These are phyloP conservation scores for Drosophila paucipuncta DNA, from an alignment of 2,888 invertebrate species.

Conservation along the genomic window DNA sequence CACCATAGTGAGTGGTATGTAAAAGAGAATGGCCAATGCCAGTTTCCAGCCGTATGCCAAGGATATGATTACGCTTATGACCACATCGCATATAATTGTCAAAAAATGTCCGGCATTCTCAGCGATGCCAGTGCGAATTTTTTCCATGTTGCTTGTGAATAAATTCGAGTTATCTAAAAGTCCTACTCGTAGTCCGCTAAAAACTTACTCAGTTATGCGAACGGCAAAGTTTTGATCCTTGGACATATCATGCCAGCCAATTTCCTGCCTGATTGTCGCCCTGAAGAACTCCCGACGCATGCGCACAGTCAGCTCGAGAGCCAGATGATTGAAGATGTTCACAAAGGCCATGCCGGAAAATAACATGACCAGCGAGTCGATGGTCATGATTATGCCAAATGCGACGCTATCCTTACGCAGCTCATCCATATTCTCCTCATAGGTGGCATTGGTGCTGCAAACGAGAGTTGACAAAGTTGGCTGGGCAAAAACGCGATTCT, in stretches of 20 bases:
- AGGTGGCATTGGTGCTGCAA: conserved; percentile 86
- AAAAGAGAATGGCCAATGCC: conserved; percentile 91
- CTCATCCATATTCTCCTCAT: conserved; percentile 87
- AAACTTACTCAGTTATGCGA: conserved; percentile 89
- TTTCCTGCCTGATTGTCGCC: conserved; percentile 89
- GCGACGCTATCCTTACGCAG: conserved; percentile 88
- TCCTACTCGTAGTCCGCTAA: too few relatives aligned
- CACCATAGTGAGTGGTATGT: conserved; percentile 90
- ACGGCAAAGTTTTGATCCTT: conserved; percentile 90
- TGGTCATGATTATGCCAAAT: conserved; percentile 87
- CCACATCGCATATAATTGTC: conserved; percentile 87
- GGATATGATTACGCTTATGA: conserved; percentile 86
- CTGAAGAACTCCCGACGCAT: conserved; percentile 88
- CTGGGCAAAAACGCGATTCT: not conserved
- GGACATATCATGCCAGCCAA: conserved; percentile 90
- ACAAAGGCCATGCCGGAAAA: conserved; percentile 88
- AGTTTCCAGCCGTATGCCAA: conserved; percentile 93
- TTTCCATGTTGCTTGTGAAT: conserved; percentile 89
- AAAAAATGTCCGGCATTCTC: conserved; percentile 92
- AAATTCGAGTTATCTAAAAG: not conserved
- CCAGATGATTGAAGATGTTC: conserved; percentile 88
- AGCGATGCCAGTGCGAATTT: conserved; percentile 92
- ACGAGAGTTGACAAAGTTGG: not conserved
- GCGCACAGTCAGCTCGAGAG: conserved; percentile 87
- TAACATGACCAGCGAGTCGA: conserved; percentile 87